phyloP scores from a whole-genome alignment of 2,113 vertebrate genomes.

The Oenanthe melanoleuca region DNA sequence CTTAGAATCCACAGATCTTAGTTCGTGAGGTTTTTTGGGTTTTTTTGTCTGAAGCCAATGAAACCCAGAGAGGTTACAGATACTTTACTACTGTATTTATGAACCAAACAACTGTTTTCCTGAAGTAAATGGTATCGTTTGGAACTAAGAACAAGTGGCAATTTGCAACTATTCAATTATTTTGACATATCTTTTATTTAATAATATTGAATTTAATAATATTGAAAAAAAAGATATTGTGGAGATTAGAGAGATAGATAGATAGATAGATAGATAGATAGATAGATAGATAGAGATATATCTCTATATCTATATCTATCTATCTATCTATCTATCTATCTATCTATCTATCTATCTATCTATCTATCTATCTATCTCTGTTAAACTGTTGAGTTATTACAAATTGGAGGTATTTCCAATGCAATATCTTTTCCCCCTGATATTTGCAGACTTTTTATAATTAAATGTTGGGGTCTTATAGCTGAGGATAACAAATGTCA shows the following conservation, averaged over 20 bases:
- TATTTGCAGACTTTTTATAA: neutral
- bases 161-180: neutral
- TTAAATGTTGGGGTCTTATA: neutral
- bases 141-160: neutral
- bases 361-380: neutral
- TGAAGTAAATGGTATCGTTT: neutral
- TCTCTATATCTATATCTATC: too few species aligned
- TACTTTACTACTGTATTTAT: neutral
- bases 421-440: neutral
- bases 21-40: too few species aligned
- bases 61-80: neutral
- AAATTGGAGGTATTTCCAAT: neutral
- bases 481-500: neutral
- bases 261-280: neutral
- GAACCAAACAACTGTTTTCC: neutral
- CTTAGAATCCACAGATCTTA: neutral
- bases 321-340: too few species aligned
- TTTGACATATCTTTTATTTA: neutral
- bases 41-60: neutral
- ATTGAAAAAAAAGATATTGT: neutral
- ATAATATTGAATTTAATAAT: neutral
- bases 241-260: neutral
- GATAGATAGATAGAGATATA: too few species aligned
- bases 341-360: too few species aligned
- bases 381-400: neutral